Base-by-base conservation (phyloP, 1,140 invertebrate genomes). In the Brachionus koreanus region DNA sequence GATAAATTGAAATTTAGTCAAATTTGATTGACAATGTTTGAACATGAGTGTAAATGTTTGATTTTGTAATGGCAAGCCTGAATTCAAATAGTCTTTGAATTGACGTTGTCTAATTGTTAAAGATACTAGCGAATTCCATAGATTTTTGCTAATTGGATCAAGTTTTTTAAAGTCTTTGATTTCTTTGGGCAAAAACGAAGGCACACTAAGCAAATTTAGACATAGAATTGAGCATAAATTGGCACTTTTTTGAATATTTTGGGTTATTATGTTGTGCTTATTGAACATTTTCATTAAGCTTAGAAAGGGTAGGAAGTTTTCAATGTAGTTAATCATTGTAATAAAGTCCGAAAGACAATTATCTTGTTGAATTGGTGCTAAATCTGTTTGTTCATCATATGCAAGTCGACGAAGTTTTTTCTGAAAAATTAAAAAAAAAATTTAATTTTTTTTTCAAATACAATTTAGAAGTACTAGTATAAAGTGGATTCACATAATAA, bases 11-110 rank as follows among this genome's bases (percentile, higher is more conserved):
- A 79, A 79, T 61, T 65, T 57, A 25, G 13, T 61, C 49, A 39
- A 42, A 5, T 19, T 35, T 19, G 35, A 23, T 6, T 61, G 76
- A 9, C 23, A 19, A 6, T 16, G 16, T 35, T 79, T 79, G 35
- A 49, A 16, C 10, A 43, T 12, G n/a, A 42, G 7, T 39, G 43
- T 25, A 52, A 77, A 3, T 29, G 29, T 29, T 29, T 29, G 49
- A 10, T 33, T 39, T 16, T 39, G 29, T 12, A 61, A 19, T 33
- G 76, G 76, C 12, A 79, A n/a, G 13, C 49, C 76, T 0, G 76
- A 42, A 25, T 79, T 79, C 39, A 79, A 39, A 49, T 79, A 79
- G 33, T 79, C 76, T 42, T 65, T 79, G 49, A 79, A 57, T 65
- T 79, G 76, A 33, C 39, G 19, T 33, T 57, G 76, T 25, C 76